Base-by-base conservation (phyloP, 2,888 invertebrate genomes). In the Diadromus collaris region DNA sequence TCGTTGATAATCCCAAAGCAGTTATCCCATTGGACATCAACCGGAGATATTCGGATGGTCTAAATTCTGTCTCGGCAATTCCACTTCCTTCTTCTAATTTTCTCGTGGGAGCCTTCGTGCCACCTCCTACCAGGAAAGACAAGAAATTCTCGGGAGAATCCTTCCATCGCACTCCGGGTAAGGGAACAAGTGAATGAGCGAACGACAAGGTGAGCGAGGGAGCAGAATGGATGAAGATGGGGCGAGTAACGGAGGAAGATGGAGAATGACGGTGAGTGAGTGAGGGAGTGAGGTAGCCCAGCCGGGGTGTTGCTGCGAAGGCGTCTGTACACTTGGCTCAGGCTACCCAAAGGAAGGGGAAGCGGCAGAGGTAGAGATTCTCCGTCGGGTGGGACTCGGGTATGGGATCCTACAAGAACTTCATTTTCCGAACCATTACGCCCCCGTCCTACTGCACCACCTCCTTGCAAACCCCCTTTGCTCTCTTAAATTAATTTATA, bases 381-480 rank as follows among this genome's bases (percentile, higher is more conserved):
- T 80, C 64, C 70, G 63, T 78, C 74, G 70, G 67, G 76, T 69
- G 48, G 38, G 16, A 34, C 74, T 76, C 32, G 76, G 74, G 72
- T 19, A 73, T 82, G 83, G 86, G 83, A 78, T 82, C 88, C 86
- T 87, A 88, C 88, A 87, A 89, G 89, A 89, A 89, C 89, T 89
- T 89, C 89, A 89, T 89, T 89, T 89, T 89, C 90, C 89, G 79
- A 89, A 87, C 90, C 89, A 90, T 90, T 90, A 90, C 88, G 86
- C 82, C 16, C 87, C 83, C 88, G 84, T 86, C 85, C 87, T 84
- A 85, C 86, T 81, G 82, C 85, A 82, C 80, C 81, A 76, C 83
- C 60, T 76, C 76, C 74, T 76, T 81, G 81, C 80, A 77, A 86
- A 86, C 87, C 87, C 87, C 86, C 87, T 86, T 88, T 86, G 82